Evolutionary conservation across 2,888 invertebrate species (phyloP).

Genomic region (Cyaniris semiargus): DNA sequence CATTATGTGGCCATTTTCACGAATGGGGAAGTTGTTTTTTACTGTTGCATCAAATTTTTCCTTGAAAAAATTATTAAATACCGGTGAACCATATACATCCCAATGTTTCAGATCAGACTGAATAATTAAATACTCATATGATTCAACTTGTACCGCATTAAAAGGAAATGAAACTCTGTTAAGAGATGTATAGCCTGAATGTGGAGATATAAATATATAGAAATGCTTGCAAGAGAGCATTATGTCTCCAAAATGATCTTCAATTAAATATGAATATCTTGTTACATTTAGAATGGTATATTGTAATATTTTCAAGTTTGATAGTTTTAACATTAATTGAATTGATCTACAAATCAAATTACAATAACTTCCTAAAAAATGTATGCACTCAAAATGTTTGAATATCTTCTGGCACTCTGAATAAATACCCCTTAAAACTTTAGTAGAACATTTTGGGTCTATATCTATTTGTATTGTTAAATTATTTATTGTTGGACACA

Average conservation of each 20-base stretch:
- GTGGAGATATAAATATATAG: constrained; percentile 35
- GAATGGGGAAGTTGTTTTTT: constrained; percentile 41
- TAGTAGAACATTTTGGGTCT: constrained; percentile 43
- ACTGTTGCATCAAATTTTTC: constrained; percentile 49
- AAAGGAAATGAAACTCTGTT: constrained; percentile 39
- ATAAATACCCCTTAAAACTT: constrained; percentile 42
- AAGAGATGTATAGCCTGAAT: not conserved
- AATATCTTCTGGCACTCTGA: constrained; percentile 56
- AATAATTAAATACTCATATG: constrained; percentile 53
- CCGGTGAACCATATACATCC: constrained; percentile 49
- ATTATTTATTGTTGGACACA: constrained; percentile 60
- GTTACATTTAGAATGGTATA: constrained; percentile 50
- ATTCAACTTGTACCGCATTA: constrained; percentile 43
- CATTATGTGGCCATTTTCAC: constrained; percentile 53
- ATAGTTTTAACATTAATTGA: constrained; percentile 49
- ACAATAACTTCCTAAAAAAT: constrained; percentile 56
- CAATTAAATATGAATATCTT: constrained; percentile 41
- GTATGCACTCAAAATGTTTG: constrained; percentile 56
- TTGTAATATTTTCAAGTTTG: constrained; percentile 51
- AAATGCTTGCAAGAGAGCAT: constrained; percentile 38
- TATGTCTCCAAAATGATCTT: constrained; percentile 35
- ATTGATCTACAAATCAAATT: constrained; percentile 53
- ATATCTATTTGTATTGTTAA: constrained; percentile 58
- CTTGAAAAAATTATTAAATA: constrained; percentile 53
- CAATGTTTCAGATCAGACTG: constrained; percentile 41